Base-by-base conservation (phyloP, 2,888 invertebrate species). In the Thereva unica region DNA sequence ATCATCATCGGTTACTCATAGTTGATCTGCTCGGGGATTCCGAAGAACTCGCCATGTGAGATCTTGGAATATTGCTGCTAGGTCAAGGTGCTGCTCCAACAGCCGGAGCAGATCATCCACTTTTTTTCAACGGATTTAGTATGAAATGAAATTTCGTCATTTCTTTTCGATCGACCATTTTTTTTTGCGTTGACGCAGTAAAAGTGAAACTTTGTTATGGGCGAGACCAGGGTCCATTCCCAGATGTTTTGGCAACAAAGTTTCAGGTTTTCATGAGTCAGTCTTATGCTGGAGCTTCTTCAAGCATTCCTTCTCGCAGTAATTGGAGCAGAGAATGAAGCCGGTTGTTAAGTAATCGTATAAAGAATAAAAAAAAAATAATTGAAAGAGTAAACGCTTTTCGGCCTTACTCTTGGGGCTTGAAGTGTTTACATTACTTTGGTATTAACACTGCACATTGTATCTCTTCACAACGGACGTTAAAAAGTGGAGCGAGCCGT, bases 401-500 rank as follows among this genome's bases (percentile, higher is more conserved):
- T 40, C 23, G 40, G 42, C 2, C 42, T 9, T 42, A 42, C 42
- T 42, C n/a, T 23, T 23, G 23, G 42, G 42, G n/a, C 42, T 42
- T 42, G 23, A 23, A 23, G 23, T 23, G 23, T 23, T 23, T 23
- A 23, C 23, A 23, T 23, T 23, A 42, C n/a, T 9, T 42, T 42
- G 4, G n/a, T 42, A 42, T 7, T 34, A 50, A 50, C 50, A 7
- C 35, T 23, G 35, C 35, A 7, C 9, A 4, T 34, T 4, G 23
- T 34, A 23, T 6, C 47, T 35, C 47, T 45, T 47, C 7, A 47
- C 57, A 64, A 64, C 63, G 63, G 63, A 64, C 52, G 42, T 64
- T 37, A 64, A 53, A n/a, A 64, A 64, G 63, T 64, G 50, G 63
- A 44, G 53, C 63, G 44, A 41, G 53, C 41, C 49, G 53, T 53